Conservation (phyloP, 2,888 invertebrate species). For the Sphaerophoria taeniata region DNA sequence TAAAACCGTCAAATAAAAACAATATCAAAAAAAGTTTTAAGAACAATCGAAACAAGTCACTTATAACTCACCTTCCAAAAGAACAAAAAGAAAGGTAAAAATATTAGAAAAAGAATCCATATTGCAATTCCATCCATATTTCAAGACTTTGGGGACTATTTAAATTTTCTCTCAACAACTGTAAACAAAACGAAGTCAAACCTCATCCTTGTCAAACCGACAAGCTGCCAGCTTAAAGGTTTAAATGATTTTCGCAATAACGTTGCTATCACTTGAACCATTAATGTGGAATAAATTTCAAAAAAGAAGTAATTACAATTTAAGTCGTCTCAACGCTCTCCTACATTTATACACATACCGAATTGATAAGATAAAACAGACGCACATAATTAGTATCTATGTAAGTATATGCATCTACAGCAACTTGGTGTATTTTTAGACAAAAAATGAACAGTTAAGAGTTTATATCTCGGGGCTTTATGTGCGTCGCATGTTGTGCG, state of each 20-base stretch:
- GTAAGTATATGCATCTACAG: background rate
- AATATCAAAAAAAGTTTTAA: background rate
- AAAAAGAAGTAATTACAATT: conserved; percentile 1
- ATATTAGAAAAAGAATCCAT: conserved; percentile 57
- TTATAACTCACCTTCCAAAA: conserved; percentile 42
- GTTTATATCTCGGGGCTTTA: conserved; percentile 31
- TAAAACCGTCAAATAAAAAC: background rate
- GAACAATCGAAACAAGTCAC: background rate
- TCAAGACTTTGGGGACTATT: background rate
- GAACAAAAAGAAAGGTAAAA: conserved; percentile 49
- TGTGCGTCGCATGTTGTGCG: conserved; percentile 33
- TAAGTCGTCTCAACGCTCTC: background rate
- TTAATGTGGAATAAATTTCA: conserved; percentile 32
- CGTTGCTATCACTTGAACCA: conserved; percentile 9
- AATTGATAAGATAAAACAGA: conserved; percentile 62
- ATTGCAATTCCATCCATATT: conserved; percentile 53
- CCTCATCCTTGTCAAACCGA: conserved; percentile 14
- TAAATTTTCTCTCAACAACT: background rate
- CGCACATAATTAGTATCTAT: background rate
- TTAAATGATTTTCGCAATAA: conserved; percentile 1
- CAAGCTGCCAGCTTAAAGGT: background rate
- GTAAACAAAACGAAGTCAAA: background rate
- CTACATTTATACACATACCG: conserved; percentile 7
- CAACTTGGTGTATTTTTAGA: conserved; percentile 9
- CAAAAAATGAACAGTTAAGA: background rate